Percentiles rank a stretch among this genome's conserved stretches.
Evolutionary conservation across 1,140 invertebrate genomes (phyloP).

Genomic region (Panagrolaimus sp.): DNA sequence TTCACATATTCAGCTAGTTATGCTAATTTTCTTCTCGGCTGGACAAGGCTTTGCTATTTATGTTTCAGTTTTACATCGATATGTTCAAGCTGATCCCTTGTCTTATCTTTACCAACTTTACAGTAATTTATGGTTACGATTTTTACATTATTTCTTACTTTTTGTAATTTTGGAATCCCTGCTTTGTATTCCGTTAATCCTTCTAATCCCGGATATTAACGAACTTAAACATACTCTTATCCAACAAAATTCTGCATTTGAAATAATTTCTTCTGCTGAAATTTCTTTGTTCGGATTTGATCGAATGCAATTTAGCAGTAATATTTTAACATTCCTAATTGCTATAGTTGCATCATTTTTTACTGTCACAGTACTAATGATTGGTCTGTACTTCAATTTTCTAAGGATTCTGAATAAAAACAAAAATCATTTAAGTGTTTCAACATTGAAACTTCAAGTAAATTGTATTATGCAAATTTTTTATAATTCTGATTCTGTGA

Average conservation of each 20-base stretch:
- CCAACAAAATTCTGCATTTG: not conserved
- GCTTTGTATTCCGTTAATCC: not conserved
- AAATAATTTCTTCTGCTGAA: not conserved
- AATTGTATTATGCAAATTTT: not conserved
- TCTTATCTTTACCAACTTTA: conserved; percentile 8
- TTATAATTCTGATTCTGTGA: not conserved
- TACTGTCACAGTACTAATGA: not conserved
- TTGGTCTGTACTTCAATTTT: not conserved
- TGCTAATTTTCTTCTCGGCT: not conserved
- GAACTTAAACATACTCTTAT: not conserved
- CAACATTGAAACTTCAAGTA: not conserved
- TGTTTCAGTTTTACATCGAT: conserved; percentile 9
- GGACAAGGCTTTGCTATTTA: not conserved
- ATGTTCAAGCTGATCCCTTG: not conserved
- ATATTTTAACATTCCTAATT: not conserved
- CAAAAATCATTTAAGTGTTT: not conserved
- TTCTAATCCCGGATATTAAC: not conserved
- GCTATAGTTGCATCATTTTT: not conserved
- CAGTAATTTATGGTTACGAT: not conserved
- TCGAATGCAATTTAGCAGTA: not conserved
- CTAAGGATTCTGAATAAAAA: conserved; percentile 1
- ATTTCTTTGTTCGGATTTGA: not conserved
- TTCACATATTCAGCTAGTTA: not conserved
- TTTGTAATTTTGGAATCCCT: not conserved
- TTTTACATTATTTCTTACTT: not conserved